Base-by-base conservation (phyloP, 1,140 invertebrate genomes). In the Ceratosolen fusciceps region DNA sequence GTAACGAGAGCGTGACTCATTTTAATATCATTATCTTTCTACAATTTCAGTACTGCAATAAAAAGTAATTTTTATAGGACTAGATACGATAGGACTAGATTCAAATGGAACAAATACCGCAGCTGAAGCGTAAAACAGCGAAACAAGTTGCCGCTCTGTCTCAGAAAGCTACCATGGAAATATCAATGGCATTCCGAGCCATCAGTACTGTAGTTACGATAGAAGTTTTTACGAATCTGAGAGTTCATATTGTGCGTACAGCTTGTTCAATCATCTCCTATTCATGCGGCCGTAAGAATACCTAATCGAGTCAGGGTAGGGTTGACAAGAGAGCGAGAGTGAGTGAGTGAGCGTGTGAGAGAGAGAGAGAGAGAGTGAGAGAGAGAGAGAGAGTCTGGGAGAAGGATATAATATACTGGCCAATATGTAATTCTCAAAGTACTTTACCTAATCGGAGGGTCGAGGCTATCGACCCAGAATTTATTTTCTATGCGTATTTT, bases 371-470 rank as follows among this genome's bases (percentile, higher is more conserved):
- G n/a, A n/a, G n/a, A n/a, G n/a, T n/a, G n/a, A n/a, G n/a, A n/a
- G n/a, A n/a, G n/a, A n/a, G n/a, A n/a, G n/a, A n/a, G n/a, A n/a
- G n/a, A n/a, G n/a, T n/a, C n/a, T n/a, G n/a, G n/a, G n/a, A n/a
- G n/a, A 8, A 2, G 39, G 7, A 39, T 1, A 24, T 2, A 10
- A 8, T 54, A 73, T 73, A 62, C 47, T 12, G n/a, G 29, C 34
- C 80, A 76, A 82, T 80, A 75, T 79, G 86, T 88, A 89, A 90
- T 89, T 89, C 88, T 87, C 89, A 89, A 89, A 90, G 89, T 87
- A 86, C 86, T 82, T 58, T 82, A 83, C 84, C 88, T 89, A 90
- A 89, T 90, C 89, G 88, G 89, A 82, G 80, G 73, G 47, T 83
- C 85, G 85, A 86, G 56, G 68, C 85, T 88, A 87, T 87, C 87